phyloP scores from a whole-genome alignment of 2,797 vertebrate species.

The Myioborus miniatus region DNA sequence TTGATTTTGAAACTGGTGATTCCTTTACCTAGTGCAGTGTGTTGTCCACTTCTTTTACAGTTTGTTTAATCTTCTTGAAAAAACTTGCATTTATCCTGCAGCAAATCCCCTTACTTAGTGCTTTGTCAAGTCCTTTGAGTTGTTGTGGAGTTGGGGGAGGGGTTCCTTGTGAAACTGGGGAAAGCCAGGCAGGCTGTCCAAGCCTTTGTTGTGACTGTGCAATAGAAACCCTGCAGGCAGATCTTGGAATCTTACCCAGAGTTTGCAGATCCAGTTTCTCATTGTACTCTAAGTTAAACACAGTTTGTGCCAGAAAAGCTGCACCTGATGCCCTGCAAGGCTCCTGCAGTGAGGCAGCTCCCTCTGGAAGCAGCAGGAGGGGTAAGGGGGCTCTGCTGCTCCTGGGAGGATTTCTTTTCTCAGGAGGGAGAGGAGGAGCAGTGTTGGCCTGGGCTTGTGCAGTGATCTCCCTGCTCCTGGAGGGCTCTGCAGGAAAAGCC shows the following conservation, averaged over 20 bases:
- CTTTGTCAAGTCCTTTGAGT: neutral
- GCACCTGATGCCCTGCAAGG: neutral
- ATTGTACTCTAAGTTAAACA: neutral
- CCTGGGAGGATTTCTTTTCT: neutral
- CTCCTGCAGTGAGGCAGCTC: neutral
- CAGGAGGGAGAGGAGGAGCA: neutral
- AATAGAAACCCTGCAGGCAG: neutral
- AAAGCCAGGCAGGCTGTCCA: neutral
- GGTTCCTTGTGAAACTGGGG: neutral
- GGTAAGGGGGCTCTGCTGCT: neutral
- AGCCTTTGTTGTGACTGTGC: neutral
- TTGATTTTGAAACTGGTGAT: neutral
- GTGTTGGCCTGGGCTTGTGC: neutral
- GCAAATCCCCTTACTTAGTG: slow-evolving; percentile 19
- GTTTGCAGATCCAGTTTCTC: neutral
- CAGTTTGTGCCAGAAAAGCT: neutral
- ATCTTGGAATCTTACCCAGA: neutral
- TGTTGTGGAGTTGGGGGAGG: neutral
- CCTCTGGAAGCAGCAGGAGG: neutral
- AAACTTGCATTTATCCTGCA: slow-evolving; percentile 18
- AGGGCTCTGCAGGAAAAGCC: neutral
- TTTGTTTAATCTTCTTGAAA: slow-evolving; percentile 33
- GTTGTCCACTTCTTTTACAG: neutral
- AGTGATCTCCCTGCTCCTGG: neutral
- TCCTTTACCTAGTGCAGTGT: neutral